Conservation (phyloP, 92 coral and sea anemone species). For the Heliopora coerulea region DNA sequence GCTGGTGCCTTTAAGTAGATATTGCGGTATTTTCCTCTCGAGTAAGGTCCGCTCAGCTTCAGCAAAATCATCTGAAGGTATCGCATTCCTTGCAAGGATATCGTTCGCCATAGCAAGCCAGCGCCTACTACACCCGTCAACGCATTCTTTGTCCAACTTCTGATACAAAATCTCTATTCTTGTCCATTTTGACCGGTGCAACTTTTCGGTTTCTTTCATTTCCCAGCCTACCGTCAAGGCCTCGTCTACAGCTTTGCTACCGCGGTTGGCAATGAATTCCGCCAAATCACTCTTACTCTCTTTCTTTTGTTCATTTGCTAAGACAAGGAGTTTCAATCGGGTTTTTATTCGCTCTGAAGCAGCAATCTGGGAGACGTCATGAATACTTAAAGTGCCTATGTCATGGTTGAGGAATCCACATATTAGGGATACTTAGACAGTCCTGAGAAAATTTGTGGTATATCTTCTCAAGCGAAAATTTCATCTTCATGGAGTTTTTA, state of each 20-base stretch:
- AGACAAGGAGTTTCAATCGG: slow-evolving; percentile 26
- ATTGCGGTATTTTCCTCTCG: slow-evolving; percentile 34
- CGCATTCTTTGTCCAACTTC: slow-evolving; percentile 21
- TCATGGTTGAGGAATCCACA: no score
- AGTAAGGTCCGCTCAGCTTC: slow-evolving; percentile 36
- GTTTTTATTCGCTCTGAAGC: slow-evolving; percentile 35
- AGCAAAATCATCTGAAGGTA: slow-evolving; percentile 24
- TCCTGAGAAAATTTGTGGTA: no score
- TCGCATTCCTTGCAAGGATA: slow-evolving; percentile 22
- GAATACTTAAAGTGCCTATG: no score
- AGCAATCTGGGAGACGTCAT: slow-evolving; percentile 41
- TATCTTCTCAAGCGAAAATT: no score
- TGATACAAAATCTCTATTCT: slow-evolving; percentile 17
- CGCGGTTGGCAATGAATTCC: slow-evolving; percentile 45
- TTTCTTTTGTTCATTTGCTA: slow-evolving; percentile 27
- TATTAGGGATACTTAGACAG: no score
- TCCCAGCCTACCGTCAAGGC: slow-evolving; percentile 47
- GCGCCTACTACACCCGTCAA: slow-evolving; percentile 36
- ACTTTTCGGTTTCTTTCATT: slow-evolving; percentile 25
- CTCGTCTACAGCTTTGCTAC: slow-evolving; percentile 35
- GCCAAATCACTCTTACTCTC: slow-evolving; percentile 33
- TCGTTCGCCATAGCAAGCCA: slow-evolving; percentile 48
- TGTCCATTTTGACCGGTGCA: no score
- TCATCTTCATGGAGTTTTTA: no score
- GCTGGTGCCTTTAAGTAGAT: slow-evolving; percentile 42